These are phyloP conservation scores for Tetragonula clypearis DNA, from an alignment of 1,140 invertebrate genomes.

Conservation along the genomic window DNA sequence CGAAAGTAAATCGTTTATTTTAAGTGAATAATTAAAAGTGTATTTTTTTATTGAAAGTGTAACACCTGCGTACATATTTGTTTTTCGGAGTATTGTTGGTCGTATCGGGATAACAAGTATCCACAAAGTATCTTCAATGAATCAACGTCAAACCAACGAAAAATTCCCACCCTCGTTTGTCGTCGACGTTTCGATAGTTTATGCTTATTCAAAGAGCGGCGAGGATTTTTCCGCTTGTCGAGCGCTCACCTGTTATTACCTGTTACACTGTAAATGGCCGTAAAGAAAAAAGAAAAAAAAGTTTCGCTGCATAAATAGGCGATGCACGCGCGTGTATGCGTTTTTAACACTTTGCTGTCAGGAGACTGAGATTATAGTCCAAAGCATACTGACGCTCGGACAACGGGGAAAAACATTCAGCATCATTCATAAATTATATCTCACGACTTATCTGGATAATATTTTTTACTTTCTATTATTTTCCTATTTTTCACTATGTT, in stretches of 20 bases:
- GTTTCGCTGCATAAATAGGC: background rate
- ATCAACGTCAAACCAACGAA: background rate
- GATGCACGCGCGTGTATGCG: background rate
- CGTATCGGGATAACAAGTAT: background rate
- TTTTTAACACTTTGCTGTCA: no score
- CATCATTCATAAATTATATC: no score
- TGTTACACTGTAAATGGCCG: no score
- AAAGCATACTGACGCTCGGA: background rate
- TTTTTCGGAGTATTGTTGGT: background rate
- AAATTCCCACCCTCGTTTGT: background rate
- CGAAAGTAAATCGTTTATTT: background rate
- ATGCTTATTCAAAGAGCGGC: background rate
- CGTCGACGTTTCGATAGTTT: background rate
- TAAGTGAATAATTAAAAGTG: no score
- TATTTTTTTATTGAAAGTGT: background rate
- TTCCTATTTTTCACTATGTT: no score
- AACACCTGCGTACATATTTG: background rate
- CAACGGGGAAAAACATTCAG: no score
- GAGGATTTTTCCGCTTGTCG: constrained; percentile 17
- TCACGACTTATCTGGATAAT: no score
- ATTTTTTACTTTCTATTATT: no score
- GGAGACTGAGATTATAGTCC: no score
- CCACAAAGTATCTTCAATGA: background rate
- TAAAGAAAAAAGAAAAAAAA: background rate
- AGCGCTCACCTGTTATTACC: background rate